phyloP scores from a whole-genome alignment of 1,140 invertebrate genomes.

The Whitmania pigra region DNA sequence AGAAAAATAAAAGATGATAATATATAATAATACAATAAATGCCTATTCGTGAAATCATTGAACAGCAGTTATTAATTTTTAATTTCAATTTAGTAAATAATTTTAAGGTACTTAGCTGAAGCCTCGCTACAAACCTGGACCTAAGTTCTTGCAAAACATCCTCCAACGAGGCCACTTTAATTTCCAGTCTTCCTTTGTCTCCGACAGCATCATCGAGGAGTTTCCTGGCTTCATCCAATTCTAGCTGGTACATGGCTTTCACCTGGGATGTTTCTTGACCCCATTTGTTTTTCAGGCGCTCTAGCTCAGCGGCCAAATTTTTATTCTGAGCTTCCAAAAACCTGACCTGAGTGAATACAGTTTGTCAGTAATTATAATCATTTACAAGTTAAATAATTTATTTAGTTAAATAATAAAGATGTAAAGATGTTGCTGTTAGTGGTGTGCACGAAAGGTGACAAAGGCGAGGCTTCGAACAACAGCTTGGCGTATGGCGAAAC shows the following conservation, averaged over 20 bases:
- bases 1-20: too few species aligned
- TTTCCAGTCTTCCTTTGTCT: conserved; percentile 27
- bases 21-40: too few species aligned
- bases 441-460: too few species aligned
- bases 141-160: conserved; percentile 34
- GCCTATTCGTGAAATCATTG: too few species aligned
- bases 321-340: conserved; percentile 27
- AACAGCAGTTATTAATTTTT: too few species aligned
- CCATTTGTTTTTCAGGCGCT: conserved; percentile 24
- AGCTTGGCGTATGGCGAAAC: too few species aligned
- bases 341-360: conserved; percentile 17
- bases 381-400: background rate
- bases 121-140: conserved; percentile 32
- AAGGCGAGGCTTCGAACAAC: too few species aligned
- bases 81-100: too few species aligned
- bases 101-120: too few species aligned
- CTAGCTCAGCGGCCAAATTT: conserved; percentile 22
- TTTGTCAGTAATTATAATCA: background rate
- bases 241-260: conserved; percentile 26
- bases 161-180: conserved; percentile 20
- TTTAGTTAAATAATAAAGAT: too few species aligned
- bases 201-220: conserved; percentile 27
- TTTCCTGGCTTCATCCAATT: conserved; percentile 30
- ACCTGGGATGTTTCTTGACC: conserved; percentile 23
- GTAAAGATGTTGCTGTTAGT: too few species aligned